Base-by-base conservation (phyloP, 2,797 vertebrate genomes). In the Chaenodraco wilsoni region DNA sequence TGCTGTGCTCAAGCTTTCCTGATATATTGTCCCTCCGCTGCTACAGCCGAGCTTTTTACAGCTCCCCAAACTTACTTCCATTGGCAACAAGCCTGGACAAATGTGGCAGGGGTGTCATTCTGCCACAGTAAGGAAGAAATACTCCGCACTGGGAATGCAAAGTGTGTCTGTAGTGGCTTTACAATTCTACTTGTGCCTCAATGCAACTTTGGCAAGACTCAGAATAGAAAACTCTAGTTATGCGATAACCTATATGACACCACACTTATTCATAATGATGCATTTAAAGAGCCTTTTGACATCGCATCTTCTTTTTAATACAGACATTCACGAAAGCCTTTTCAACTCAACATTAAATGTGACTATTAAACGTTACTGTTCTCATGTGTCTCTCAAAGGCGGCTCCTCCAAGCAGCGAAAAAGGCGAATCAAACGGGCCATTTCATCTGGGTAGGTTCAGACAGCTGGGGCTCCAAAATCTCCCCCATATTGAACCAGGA, bases 381-480 rank as follows among this genome's bases (percentile, higher is more conserved):
- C 45, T 27, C 50, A 16, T 79, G 33, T 77, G 7, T 75, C 33
- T 37, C 70, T 82, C 15, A 14, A 89, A 98, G 97, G 88, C 94
- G 95, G 40, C 96, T 98, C 74, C 94, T 98, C 69, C 95, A 96
- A 87, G 96, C 97, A 0, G 96, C 97, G 1, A 97, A 96, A 84
- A 95, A 93, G 83, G 97, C 97, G 2, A 98, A 98, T 90, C 96
- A 97, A 91, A 97, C 96, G 0, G 96, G 97, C 6, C 97, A 98
- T 81, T 98, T 98, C 92, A 96, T 98, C 92, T 98, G 97, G 97
- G 96, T 98, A 79, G 97, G 97, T 46, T 98, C 97, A 0, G 97
- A 98, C 92, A 98, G 97, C 92, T 98, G 97, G 97, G 97, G 97
- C 67, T 97, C 97, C 84, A 98, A 98, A 92, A 97, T 96, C 0